Evolutionary conservation across 2,113 vertebrate genomes (phyloP), one percentile per base, ranked within the genome.

Genomic region (Phycodurus eques): DNA sequence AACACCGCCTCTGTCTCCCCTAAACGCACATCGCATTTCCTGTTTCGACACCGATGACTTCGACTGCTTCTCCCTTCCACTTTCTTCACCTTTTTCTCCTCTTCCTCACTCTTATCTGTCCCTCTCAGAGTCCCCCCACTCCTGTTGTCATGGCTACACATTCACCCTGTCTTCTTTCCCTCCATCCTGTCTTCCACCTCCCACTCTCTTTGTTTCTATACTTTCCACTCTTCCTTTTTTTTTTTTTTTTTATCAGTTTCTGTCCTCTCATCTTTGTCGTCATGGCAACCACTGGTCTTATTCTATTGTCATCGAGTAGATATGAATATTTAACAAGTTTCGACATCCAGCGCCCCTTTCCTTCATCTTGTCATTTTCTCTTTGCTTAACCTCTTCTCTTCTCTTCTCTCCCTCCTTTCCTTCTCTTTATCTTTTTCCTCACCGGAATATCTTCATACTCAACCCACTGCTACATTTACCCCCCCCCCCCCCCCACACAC

Each of bases 261-360:
- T 22, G 17, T 66, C 63, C 17, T 61, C 46, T 59, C 62, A 44
- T 65, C 46, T 17, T 27, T 1, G 70, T 85, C 76, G 47, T 82
- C 14, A 31, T 80, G 78, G 78, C 27, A 53, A 83, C 51, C 5
- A 49, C 73, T 68, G 60, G 53, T 60, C 71, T 44, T 59, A 63
- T 82, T 76, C 73, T 74, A 47, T 77, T 83, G 72, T 85, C 83
- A 83, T 72, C 80, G 78, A 78, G 74, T 79, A 15, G 43, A 69
- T 64, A 78, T 85, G 78, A 88, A 86, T 88, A 88, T 86, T 86
- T 85, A 87, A 86, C 75, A 54, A 71, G 67, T 59, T 61, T 68
- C 5, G 6, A 51, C 11, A 54, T 83, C 82, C 74, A 13, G 61
- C 13, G 10, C 76, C 76, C 60, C 68, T 76, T 64, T 64, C 68